Evolutionary conservation across 2,888 invertebrate genomes (phyloP).

Genomic region (Zygogramma bicolorata): DNA sequence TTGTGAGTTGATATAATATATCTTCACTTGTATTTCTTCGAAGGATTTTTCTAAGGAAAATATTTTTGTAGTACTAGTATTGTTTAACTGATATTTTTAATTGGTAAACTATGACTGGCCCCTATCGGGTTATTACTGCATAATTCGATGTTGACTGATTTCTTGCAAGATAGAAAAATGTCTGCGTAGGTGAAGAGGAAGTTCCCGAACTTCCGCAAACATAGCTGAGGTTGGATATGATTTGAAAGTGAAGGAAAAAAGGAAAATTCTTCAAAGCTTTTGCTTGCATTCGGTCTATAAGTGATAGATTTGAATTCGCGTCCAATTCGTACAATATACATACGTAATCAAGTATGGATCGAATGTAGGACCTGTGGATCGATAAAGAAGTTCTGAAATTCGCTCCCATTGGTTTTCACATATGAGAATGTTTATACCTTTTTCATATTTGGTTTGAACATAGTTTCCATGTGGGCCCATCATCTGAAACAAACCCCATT

Average conservation of each 20-base stretch:
- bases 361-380: not conserved
- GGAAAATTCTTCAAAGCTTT: no score
- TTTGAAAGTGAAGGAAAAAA: no score
- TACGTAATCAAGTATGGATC: not conserved
- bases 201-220: not conserved
- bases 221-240: not conserved
- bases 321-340: not conserved
- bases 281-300: no score
- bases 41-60: not conserved
- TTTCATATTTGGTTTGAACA: not conserved
- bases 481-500: not conserved
- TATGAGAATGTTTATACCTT: not conserved
- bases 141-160: not conserved
- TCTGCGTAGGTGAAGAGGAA: not conserved
- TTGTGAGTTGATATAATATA: not conserved
- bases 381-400: not conserved
- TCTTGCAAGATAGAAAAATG: not conserved
- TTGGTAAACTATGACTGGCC: no score
- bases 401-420: not conserved
- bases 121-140: not conserved
- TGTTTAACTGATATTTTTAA: no score
- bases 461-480: not conserved
- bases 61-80: no score
- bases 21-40: not conserved
- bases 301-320: not conserved